Conservation (phyloP, 1,140 invertebrate genomes). For the Tenebrio molitor region DNA sequence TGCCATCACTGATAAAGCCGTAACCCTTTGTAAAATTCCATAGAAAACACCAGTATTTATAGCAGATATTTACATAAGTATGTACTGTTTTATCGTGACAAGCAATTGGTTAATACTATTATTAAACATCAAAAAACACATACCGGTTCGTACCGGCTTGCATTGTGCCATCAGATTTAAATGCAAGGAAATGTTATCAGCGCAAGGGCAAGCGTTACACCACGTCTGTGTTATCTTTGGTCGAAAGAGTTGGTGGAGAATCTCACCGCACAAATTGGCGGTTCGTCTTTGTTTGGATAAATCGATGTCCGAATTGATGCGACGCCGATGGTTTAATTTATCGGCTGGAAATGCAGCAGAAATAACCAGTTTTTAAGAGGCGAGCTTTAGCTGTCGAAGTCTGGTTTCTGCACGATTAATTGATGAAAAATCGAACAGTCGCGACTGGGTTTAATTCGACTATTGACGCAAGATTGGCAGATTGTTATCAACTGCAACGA, state of each 20-base stretch:
- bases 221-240: background rate
- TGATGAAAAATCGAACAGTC: background rate
- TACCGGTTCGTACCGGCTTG: slow-evolving; percentile 31
- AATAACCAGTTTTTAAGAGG: slow-evolving; percentile 10
- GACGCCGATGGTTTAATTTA: too few species aligned
- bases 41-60: slow-evolving; percentile 26
- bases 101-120: slow-evolving; percentile 39
- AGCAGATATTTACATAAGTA: slow-evolving; percentile 17
- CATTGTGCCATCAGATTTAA: slow-evolving; percentile 17
- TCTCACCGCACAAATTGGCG: background rate
- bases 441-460: background rate
- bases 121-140: slow-evolving; percentile 38
- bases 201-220: background rate
- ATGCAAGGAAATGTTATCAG: slow-evolving; percentile 11
- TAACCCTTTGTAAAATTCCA: slow-evolving; percentile 25
- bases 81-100: slow-evolving; percentile 18
- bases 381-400: background rate
- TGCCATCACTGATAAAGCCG: background rate
- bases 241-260: background rate
- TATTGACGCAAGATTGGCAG: too few species aligned
- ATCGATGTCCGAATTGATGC: too few species aligned
- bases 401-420: slow-evolving; percentile 7
- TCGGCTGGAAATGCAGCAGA: slow-evolving; percentile 9
- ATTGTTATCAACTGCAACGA: too few species aligned
- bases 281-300: background rate